Percentiles rank a stretch among this genome's conserved stretches.
Evolutionary conservation across 1,140 invertebrate genomes (phyloP).

Genomic region (Helicoverpa zea): DNA sequence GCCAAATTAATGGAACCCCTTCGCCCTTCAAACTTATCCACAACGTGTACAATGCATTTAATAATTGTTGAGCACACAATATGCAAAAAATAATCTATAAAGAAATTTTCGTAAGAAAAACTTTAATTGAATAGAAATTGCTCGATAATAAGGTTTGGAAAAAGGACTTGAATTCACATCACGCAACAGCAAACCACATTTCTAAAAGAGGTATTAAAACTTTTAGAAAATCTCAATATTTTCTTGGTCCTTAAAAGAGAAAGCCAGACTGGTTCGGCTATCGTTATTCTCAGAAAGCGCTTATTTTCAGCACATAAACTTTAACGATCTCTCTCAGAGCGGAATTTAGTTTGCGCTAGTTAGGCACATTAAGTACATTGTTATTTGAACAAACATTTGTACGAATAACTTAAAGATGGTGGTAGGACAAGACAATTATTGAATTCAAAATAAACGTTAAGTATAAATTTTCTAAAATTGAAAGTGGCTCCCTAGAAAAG

Average conservation of each 20-base stretch:
- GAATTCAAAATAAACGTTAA: no score
- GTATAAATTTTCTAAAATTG: no score
- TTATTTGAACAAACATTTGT: conserved; percentile 16
- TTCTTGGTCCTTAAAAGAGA: neutral
- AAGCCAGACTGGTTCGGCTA: neutral
- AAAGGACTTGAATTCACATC: no score
- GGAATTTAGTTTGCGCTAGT: conserved; percentile 29
- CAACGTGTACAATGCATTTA: neutral
- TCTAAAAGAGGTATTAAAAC: neutral
- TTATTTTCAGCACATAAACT: conserved; percentile 40
- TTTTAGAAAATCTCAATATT: neutral
- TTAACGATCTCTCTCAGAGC: conserved; percentile 12
- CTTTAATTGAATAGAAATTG: no score
- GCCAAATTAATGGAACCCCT: conserved; percentile 21
- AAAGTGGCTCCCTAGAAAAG: no score
- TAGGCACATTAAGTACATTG: conserved; percentile 13
- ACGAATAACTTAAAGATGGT: neutral
- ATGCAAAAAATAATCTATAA: no score
- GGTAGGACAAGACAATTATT: no score
- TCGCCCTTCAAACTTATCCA: conserved; percentile 19
- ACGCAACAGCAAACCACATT: neutral
- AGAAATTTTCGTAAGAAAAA: no score
- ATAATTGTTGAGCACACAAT: neutral
- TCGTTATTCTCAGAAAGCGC: conserved; percentile 29
- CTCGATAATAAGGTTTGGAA: no score